Conservation (phyloP, 2,888 invertebrate genomes). For the Galerucella nymphaeae region DNA sequence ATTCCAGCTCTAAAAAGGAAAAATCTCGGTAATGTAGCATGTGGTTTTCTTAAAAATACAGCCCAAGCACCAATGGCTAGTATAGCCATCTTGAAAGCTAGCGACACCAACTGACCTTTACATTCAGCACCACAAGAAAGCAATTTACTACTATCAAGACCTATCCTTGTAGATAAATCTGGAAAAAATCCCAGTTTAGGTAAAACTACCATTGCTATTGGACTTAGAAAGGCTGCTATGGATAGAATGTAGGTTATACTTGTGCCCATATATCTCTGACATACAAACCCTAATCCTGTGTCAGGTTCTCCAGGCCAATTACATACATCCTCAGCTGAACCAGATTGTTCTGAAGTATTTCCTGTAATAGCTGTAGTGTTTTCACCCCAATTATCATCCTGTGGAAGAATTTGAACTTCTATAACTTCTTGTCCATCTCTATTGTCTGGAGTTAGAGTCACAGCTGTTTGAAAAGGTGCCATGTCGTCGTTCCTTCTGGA, state of each 20-base stretch:
- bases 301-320: slow-evolving; percentile 83
- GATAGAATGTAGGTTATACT: slow-evolving; percentile 83
- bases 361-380: slow-evolving; percentile 97
- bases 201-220: slow-evolving; percentile 93
- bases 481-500: slow-evolving; percentile 75
- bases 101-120: slow-evolving; percentile 90
- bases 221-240: slow-evolving; percentile 88
- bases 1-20: slow-evolving; percentile 91
- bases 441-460: slow-evolving; percentile 83
- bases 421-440: slow-evolving; percentile 90
- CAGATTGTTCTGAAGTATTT: slow-evolving; percentile 95
- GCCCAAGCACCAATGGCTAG: slow-evolving; percentile 94
- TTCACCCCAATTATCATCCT: slow-evolving; percentile 99
- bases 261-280: slow-evolving; percentile 86
- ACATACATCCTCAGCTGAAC: slow-evolving; percentile 91
- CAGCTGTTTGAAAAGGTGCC: slow-evolving; percentile 89
- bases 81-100: slow-evolving; percentile 91
- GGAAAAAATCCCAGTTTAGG: slow-evolving; percentile 91
- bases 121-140: slow-evolving; percentile 93
- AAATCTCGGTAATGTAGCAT: slow-evolving; percentile 90
- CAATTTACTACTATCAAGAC: slow-evolving; percentile 75
- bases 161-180: slow-evolving; percentile 76
- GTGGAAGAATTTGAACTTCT: slow-evolving; percentile 94
- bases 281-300: slow-evolving; percentile 77
- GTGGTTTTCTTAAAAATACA: slow-evolving; percentile 85